Percentiles rank a stretch among this genome's conserved stretches.
Evolutionary conservation across 1,140 invertebrate species (phyloP).

Genomic region (Eueides isabella): DNA sequence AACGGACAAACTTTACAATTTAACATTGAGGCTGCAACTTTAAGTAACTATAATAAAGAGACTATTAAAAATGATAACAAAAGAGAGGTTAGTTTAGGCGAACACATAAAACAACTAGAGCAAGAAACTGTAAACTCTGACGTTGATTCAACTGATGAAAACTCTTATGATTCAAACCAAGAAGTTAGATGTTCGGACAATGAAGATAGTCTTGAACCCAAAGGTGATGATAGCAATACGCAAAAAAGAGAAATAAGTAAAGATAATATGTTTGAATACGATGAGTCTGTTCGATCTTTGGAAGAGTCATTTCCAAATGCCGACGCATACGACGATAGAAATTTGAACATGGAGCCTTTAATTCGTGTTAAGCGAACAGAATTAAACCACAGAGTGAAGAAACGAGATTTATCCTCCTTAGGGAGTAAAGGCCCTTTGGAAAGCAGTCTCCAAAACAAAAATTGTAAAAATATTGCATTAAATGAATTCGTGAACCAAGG

Average conservation of each 20-base stretch:
- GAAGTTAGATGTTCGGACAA: constrained; percentile 45
- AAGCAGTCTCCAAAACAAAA: constrained; percentile 59
- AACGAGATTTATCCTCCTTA: constrained; percentile 49
- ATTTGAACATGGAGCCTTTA: constrained; percentile 58
- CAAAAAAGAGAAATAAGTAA: constrained; percentile 53
- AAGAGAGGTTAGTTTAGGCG: constrained; percentile 54
- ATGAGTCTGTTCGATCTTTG: constrained; percentile 59
- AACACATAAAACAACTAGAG: background rate
- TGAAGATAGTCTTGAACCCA: constrained; percentile 52
- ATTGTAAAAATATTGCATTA: constrained; percentile 63
- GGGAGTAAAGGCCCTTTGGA: constrained; percentile 60
- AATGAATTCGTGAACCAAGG: constrained; percentile 65
- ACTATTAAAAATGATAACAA: constrained; percentile 58
- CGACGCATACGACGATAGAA: constrained; percentile 45
- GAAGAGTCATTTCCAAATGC: constrained; percentile 70
- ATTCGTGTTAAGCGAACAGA: constrained; percentile 72
- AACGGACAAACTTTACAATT: constrained; percentile 29
- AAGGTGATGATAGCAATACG: constrained; percentile 36
- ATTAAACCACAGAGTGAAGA: constrained; percentile 46
- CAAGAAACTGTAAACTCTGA: constrained; percentile 12
- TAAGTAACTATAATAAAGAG: constrained; percentile 41
- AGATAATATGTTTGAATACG: constrained; percentile 40
- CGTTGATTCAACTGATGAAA: constrained; percentile 20
- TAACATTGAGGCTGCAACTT: constrained; percentile 25
- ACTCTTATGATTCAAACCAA: constrained; percentile 28